Evolutionary conservation across 1,140 invertebrate genomes (phyloP).

Genomic region (Scaptodrosophila lebanonensis): DNA sequence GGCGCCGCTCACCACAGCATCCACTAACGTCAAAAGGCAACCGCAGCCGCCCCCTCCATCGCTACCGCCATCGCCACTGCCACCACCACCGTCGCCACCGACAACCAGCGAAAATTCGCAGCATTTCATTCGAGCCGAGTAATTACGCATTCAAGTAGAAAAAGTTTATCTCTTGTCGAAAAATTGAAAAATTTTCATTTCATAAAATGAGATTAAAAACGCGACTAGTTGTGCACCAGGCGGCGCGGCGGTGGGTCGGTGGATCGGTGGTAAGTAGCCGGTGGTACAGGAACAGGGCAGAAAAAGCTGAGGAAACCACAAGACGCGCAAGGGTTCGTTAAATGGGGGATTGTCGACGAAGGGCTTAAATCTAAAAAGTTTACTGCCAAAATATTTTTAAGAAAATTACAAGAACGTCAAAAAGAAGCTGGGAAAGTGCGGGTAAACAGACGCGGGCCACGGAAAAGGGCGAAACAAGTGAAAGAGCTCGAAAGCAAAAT

Average conservation of each 20-base stretch:
- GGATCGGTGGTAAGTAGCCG: background rate
- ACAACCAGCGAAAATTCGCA: constrained; percentile 37
- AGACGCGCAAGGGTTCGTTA: constrained; percentile 12
- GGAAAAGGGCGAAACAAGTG: constrained; percentile 9
- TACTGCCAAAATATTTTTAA: constrained; percentile 70
- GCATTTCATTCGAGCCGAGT: constrained; percentile 55
- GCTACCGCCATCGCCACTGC: constrained; percentile 2
- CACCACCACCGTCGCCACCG: constrained; percentile 52
- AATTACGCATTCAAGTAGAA: constrained; percentile 75
- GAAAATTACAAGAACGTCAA: constrained; percentile 63
- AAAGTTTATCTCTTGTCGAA: constrained; percentile 73
- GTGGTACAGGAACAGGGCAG: background rate
- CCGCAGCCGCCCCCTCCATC: constrained; percentile 1
- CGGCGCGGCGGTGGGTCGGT: no score
- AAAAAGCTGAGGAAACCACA: constrained; percentile 55
- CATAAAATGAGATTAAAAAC: constrained; percentile 74
- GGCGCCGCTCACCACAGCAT: constrained; percentile 22
- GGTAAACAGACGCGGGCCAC: background rate
- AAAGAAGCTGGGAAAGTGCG: constrained; percentile 7
- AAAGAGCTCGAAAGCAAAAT: constrained; percentile 47
- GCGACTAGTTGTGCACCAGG: constrained; percentile 22
- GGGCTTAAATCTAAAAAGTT: constrained; percentile 68
- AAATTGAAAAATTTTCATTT: constrained; percentile 74
- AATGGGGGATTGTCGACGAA: constrained; percentile 18
- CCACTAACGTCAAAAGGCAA: no score